Conservation (phyloP, 2,113 vertebrate genomes). For the Neomonachus schauinslandi region DNA sequence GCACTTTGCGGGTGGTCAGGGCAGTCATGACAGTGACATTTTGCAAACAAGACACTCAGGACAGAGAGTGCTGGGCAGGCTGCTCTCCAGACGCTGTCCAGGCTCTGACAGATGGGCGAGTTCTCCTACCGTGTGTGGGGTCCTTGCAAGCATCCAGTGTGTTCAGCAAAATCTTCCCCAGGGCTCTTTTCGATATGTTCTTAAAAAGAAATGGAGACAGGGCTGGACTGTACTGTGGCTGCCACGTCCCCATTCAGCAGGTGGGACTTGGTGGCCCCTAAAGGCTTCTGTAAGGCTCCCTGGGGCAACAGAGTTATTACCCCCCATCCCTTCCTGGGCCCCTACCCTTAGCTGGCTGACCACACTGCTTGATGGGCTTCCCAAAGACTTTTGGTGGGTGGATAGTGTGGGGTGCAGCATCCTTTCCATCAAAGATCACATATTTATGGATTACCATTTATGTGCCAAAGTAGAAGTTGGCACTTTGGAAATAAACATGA, state of each 20-base stretch:
- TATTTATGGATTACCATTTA: too few species aligned
- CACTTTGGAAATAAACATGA: neutral
- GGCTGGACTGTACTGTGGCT: neutral
- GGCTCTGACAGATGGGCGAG: neutral
- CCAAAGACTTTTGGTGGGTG: neutral
- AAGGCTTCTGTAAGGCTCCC: neutral
- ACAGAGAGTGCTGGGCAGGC: neutral
- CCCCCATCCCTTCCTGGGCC: neutral
- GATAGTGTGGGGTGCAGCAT: neutral
- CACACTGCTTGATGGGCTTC: neutral
- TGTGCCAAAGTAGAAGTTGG: neutral
- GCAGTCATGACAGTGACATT: neutral
- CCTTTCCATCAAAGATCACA: neutral
- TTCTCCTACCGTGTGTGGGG: constrained; percentile 89
- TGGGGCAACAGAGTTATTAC: neutral
- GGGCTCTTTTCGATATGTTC: constrained; percentile 92
- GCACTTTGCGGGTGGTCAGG: too few species aligned
- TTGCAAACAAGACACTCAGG: neutral
- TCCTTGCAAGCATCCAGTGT: constrained; percentile 92
- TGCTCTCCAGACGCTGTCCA: accelerated
- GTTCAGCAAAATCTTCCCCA: constrained; percentile 95
- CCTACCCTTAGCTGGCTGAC: neutral
- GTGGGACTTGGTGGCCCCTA: too few species aligned
- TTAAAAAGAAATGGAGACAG: constrained; percentile 78
- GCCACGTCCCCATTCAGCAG: neutral